Evolutionary conservation across 2,888 invertebrate species (phyloP).

Genomic region (Scotopteryx bipunctaria): DNA sequence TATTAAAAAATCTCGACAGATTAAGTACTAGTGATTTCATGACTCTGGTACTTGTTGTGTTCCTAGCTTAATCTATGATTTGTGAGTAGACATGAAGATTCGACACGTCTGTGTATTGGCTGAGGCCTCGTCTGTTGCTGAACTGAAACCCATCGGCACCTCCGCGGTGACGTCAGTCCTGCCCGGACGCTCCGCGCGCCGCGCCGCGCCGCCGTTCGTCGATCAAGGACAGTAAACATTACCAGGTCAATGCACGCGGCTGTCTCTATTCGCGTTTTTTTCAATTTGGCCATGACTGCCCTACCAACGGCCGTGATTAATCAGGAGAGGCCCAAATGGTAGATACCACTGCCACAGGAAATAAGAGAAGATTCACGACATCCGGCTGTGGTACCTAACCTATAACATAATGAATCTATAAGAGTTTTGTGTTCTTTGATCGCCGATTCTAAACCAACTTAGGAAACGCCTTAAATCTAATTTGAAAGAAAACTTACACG

Average conservation of each 20-base stretch:
- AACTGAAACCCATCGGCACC: constrained; percentile 81
- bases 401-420: too few relatives aligned
- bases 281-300: constrained; percentile 64
- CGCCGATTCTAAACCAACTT: too few relatives aligned
- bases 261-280: constrained; percentile 68
- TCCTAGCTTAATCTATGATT: not conserved
- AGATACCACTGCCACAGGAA: constrained; percentile 28
- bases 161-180: constrained; percentile 75
- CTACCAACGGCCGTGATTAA: constrained; percentile 58
- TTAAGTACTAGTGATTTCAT: too few relatives aligned
- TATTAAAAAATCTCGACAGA: too few relatives aligned
- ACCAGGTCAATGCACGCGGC: constrained; percentile 77
- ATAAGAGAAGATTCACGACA: constrained; percentile 32
- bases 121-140: constrained; percentile 55
- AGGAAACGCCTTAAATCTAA: too few relatives aligned
- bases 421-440: too few relatives aligned
- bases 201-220: constrained; percentile 47
- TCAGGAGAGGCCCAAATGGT: constrained; percentile 55
- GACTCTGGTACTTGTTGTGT: too few relatives aligned
- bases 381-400: constrained; percentile 9
- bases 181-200: constrained; percentile 50
- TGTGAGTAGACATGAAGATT: not conserved
- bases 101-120: constrained; percentile 24
- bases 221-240: constrained; percentile 81
- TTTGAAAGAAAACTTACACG: too few relatives aligned